Conservation (phyloP, 2,797 vertebrate species). For the Typhlichthys subterraneus region DNA sequence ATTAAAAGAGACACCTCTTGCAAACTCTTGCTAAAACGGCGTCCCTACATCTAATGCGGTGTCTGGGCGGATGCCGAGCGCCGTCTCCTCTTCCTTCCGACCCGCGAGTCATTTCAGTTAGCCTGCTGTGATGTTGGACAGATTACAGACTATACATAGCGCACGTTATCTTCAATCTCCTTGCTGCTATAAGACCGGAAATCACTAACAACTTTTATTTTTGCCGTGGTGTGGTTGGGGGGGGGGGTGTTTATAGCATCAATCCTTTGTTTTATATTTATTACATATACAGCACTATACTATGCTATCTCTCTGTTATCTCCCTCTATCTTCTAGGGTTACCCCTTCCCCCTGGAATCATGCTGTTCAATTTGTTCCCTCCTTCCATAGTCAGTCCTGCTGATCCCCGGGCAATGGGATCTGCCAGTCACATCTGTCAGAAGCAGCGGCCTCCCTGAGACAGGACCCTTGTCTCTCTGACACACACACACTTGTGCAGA, state of each 20-base stretch:
- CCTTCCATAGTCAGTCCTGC: constrained; percentile 18
- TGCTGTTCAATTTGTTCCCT: constrained; percentile 5
- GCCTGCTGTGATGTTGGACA: constrained; percentile 36
- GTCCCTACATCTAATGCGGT: constrained; percentile 12
- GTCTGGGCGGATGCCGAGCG: constrained; percentile 25
- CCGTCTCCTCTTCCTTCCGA: constrained; percentile 9
- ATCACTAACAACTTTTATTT: constrained; percentile 48
- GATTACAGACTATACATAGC: constrained; percentile 71
- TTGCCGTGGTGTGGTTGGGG: background rate
- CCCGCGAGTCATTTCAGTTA: no score
- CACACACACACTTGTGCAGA: background rate
- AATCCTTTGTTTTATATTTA: background rate
- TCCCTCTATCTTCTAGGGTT: background rate
- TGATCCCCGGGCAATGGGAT: background rate
- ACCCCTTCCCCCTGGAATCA: background rate
- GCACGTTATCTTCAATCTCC: constrained; percentile 70
- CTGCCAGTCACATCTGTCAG: constrained; percentile 4
- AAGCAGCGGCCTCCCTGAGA: background rate
- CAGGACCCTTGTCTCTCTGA: background rate
- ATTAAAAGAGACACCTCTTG: no score
- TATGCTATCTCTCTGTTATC: background rate
- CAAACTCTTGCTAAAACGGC: background rate
- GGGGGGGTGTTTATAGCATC: no score
- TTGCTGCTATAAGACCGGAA: constrained; percentile 54
- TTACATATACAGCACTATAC: background rate